phyloP scores from a whole-genome alignment of 2,888 invertebrate genomes.

The Autographa gamma region DNA sequence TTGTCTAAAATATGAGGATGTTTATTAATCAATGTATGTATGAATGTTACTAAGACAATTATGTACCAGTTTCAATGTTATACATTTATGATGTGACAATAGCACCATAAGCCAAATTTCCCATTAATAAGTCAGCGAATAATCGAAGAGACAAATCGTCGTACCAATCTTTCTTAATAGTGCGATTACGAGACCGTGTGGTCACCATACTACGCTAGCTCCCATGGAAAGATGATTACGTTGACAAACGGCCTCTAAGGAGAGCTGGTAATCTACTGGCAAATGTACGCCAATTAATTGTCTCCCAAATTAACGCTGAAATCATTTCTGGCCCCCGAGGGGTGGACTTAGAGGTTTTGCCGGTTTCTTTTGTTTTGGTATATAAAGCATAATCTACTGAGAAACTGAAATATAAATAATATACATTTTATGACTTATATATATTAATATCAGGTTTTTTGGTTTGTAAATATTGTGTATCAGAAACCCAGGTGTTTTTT shows the following conservation, averaged over 20 bases:
- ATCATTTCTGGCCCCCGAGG: constrained; percentile 59
- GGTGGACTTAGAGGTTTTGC: constrained; percentile 31
- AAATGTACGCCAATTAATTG: constrained; percentile 79
- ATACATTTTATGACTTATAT: no score
- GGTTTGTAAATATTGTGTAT: no score
- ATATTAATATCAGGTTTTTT: no score
- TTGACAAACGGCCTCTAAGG: constrained; percentile 78
- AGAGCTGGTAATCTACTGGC: constrained; percentile 76
- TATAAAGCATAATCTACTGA: no score
- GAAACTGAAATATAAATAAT: no score
- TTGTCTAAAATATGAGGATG: no score
- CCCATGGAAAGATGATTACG: constrained; percentile 80
- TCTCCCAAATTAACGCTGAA: constrained; percentile 66
- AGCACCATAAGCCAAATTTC: neutral
- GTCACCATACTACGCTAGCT: constrained; percentile 65
- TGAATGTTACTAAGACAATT: no score
- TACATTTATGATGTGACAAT: neutral
- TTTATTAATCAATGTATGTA: no score
- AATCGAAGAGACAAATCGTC: constrained; percentile 40
- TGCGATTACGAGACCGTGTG: constrained; percentile 68
- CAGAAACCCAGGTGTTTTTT: no score
- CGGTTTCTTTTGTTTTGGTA: constrained; percentile 40
- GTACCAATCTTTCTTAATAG: constrained; percentile 65
- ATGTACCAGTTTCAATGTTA: neutral
- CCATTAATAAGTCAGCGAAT: constrained; percentile 51